Conservation (phyloP, 1,140 invertebrate species). For the Drosophila pandora region DNA sequence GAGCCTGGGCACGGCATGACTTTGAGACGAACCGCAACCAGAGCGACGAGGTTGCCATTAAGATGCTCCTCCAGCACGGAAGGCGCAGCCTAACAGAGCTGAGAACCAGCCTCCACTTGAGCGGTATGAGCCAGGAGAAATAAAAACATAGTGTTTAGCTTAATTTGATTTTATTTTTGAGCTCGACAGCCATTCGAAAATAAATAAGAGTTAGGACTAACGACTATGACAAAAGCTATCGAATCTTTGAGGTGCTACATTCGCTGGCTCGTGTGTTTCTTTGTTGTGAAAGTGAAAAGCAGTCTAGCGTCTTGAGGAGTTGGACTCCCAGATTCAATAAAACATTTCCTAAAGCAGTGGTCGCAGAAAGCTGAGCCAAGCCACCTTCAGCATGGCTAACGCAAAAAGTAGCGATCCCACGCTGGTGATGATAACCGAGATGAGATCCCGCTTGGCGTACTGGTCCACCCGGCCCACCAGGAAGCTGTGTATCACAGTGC, state of each 20-base stretch:
- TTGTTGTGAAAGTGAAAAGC: conserved; percentile 48
- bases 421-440: conserved; percentile 85
- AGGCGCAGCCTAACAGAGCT: conserved; percentile 88
- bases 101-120: conserved; percentile 86
- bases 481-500: conserved; percentile 85
- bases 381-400: conserved; percentile 70
- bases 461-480: conserved; percentile 84
- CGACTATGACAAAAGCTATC: conserved; percentile 52
- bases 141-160: conserved; percentile 39
- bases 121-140: conserved; percentile 58
- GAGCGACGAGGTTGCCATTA: conserved; percentile 88
- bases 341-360: conserved; percentile 52
- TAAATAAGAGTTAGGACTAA: conserved; percentile 61
- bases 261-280: conserved; percentile 53
- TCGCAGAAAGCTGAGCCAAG: conserved; percentile 71
- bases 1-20: conserved; percentile 88
- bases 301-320: conserved; percentile 62
- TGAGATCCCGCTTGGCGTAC: conserved; percentile 84
- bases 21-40: conserved; percentile 89
- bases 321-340: conserved; percentile 40
- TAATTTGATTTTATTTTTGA: conserved; percentile 65
- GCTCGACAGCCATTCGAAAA: conserved; percentile 61
- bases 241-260: conserved; percentile 76
- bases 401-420: conserved; percentile 85
- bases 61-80: conserved; percentile 89